Evolutionary conservation across 30 jellyfish, hydroid and myxozoan species (phyloP).

Genomic region (Pelagia noctiluca): DNA sequence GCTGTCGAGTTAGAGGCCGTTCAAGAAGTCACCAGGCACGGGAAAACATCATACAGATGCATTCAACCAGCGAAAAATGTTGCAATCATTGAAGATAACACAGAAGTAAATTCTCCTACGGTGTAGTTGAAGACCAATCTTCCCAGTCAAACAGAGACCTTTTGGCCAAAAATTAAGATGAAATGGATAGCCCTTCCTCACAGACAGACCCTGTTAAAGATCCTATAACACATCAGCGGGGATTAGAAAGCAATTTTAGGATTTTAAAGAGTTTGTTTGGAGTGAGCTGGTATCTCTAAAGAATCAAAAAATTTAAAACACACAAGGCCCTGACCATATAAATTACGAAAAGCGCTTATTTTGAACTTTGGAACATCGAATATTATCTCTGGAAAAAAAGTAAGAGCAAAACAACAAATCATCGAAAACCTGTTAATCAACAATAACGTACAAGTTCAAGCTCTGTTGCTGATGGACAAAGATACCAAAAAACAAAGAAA

Average conservation of each 20-base stretch:
- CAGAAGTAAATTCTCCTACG: conserved; percentile 20
- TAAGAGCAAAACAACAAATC: conserved; percentile 39
- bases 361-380: conserved; percentile 48
- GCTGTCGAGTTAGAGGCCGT: conserved; percentile 26
- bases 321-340: conserved; percentile 14
- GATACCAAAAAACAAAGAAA: conserved; percentile 17
- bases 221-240: conserved; percentile 28
- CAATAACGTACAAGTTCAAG: conserved; percentile 41
- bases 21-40: conserved; percentile 22
- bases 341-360: conserved; percentile 27
- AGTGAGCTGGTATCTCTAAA: conserved; percentile 34
- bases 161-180: conserved; percentile 11
- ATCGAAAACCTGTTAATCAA: conserved; percentile 31
- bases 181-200: too few species aligned
- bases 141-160: conserved; percentile 27
- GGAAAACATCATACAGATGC: conserved; percentile 31
- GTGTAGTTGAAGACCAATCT: conserved; percentile 28
- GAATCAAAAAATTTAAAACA: conserved; percentile 30
- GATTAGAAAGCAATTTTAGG: conserved; percentile 11
- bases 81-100: conserved; percentile 23
- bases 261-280: conserved; percentile 23
- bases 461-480: conserved; percentile 49
- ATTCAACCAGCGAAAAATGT: conserved; percentile 14
- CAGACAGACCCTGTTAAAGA: too few species aligned
- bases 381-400: conserved; percentile 37